Evolutionary conservation across 2,113 vertebrate genomes (phyloP).

Genomic region (Coreoperca whiteheadi): DNA sequence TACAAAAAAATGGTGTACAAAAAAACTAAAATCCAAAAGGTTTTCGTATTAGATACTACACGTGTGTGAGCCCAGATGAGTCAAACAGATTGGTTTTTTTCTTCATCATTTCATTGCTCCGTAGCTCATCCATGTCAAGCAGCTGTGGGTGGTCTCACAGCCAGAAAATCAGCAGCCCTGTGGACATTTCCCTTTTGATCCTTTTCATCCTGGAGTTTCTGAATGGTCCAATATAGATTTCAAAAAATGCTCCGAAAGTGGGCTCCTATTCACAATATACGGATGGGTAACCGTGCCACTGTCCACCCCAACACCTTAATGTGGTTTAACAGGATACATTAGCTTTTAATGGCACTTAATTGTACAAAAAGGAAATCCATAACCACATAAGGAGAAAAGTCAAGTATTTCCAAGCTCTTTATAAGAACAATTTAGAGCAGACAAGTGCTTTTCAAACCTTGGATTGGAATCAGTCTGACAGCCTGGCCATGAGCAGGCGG

Average conservation of each 20-base stretch:
- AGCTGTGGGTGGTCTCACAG: constrained; percentile 68
- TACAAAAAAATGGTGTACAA: neutral
- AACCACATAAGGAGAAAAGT: constrained; percentile 87
- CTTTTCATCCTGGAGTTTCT: constrained; percentile 67
- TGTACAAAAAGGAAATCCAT: constrained; percentile 85
- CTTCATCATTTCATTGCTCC: constrained; percentile 48
- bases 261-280: constrained; percentile 59
- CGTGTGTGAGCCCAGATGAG: constrained; percentile 6
- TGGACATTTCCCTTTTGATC: constrained; percentile 66
- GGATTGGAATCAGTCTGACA: constrained; percentile 79
- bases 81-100: constrained; percentile 52
- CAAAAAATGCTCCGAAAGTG: constrained; percentile 50
- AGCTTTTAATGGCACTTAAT: constrained; percentile 86
- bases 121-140: constrained; percentile 27
- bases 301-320: constrained; percentile 76
- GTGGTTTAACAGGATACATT: constrained; percentile 82
- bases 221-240: constrained; percentile 68
- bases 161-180: constrained; percentile 39
- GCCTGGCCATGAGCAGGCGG: constrained; percentile 37
- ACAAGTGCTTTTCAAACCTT: constrained; percentile 89
- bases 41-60: neutral
- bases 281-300: constrained; percentile 46
- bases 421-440: constrained; percentile 87
- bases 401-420: constrained; percentile 88
- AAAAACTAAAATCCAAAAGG: neutral